Base-by-base conservation (phyloP, 2,797 vertebrate genomes). In the Schizopygopsis malacanthus region DNA sequence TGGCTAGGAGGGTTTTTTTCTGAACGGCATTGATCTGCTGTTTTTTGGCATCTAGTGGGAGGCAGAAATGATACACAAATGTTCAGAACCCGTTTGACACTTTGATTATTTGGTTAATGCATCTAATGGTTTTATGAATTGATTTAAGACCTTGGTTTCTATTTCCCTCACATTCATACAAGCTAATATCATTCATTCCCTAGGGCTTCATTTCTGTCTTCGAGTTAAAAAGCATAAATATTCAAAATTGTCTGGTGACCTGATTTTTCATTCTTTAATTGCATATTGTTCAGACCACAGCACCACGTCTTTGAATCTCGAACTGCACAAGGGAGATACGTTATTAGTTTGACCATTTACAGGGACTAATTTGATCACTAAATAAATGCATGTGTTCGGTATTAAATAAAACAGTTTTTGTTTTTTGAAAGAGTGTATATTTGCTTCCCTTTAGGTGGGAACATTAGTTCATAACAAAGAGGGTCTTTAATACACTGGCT, bases 1-100 rank as follows among this genome's bases (percentile, higher is more conserved):
- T 88, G 70, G 73, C 79, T 80, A 25, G 41, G 33, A 70, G 50
- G n/a, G 28, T 18, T 52, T 28, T 52, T 28, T 67, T 79, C 18
- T 79, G n/a, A 45, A 67, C 59, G 37, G 22, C 2, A 1, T 79
- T 71, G 39, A 79, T 79, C 39, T 79, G 65, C 63, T 47, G 65
- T 20, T 12, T n/a, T 43, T 52, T 47, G 56, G 25, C 43, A 10
- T 76, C 22, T 52, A 7, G 22, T 41, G 37, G 37, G 72, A 77
- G 73, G 73, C 61, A 84, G 18, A 71, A 61, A 71, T 25, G 65
- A 50, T 79, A 79, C 37, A 77, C 22, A 11, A 56, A 15, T 69
- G 39, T 69, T 67, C 15, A 12, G 22, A 77, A 77, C 28, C 28
- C 10, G 20, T 52, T 83, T 83, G 54, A 41, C 43, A 6, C 22